phyloP scores from a whole-genome alignment of 2,888 invertebrate genomes.

The Cremastinae sp. region DNA sequence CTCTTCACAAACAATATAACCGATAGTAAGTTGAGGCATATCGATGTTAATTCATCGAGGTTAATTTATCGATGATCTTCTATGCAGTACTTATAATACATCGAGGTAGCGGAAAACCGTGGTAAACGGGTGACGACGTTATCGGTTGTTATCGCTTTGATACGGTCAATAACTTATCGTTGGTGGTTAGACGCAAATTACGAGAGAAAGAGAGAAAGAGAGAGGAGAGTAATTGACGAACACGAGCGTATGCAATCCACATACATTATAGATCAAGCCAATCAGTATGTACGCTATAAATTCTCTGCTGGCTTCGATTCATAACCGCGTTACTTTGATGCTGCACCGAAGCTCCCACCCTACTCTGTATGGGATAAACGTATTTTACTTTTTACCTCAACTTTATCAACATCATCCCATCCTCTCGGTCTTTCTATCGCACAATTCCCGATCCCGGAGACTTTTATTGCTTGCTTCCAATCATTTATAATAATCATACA shows the following conservation, averaged over 20 bases:
- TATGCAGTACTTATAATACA: too few species aligned
- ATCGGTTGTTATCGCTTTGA: constrained; percentile 57
- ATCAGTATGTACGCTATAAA: constrained; percentile 11
- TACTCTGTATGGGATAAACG: neutral
- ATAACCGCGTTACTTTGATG: constrained; percentile 45
- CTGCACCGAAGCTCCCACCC: constrained; percentile 22
- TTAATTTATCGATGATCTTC: too few species aligned
- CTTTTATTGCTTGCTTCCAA: too few species aligned
- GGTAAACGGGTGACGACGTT: constrained; percentile 33
- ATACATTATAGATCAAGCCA: constrained; percentile 17
- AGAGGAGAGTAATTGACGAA: constrained; percentile 44
- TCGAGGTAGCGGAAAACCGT: too few species aligned
- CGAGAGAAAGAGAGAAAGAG: constrained; percentile 8
- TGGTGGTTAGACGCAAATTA: constrained; percentile 49
- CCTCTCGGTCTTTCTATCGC: too few species aligned
- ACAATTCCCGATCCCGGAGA: too few species aligned
- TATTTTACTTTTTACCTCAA: neutral
- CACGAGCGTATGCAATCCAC: constrained; percentile 13
- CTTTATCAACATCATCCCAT: neutral
- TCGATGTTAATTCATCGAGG: too few species aligned
- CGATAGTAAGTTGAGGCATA: too few species aligned
- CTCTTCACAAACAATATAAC: too few species aligned
- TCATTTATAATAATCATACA: too few species aligned
- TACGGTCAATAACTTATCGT: constrained; percentile 54
- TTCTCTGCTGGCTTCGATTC: constrained; percentile 17